These are phyloP conservation scores for Tetrao urogallus DNA, from an alignment of 2,113 vertebrate genomes.

Conservation along the genomic window DNA sequence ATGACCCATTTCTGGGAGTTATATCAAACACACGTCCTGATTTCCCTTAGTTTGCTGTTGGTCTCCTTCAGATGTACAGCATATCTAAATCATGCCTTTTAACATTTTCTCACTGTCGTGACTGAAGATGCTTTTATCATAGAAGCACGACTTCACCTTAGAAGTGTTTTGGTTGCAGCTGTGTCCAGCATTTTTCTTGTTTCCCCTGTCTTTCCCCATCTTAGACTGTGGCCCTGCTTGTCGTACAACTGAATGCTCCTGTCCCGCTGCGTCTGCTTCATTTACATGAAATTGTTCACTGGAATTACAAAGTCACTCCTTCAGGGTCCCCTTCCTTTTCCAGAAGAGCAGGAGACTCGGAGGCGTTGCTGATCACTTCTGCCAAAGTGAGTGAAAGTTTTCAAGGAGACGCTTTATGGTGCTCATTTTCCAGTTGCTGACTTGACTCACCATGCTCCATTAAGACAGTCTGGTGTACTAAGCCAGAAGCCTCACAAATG, in stretches of 20 bases:
- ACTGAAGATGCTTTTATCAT: neutral
- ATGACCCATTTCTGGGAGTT: neutral
- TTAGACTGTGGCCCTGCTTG: neutral
- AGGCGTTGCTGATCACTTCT: neutral
- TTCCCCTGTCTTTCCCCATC: neutral
- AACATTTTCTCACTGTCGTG: neutral
- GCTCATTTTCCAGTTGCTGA: constrained; percentile 20
- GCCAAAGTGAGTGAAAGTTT: neutral
- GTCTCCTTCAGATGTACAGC: neutral
- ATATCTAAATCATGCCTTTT: neutral
- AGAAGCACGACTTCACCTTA: neutral
- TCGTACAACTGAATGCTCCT: neutral
- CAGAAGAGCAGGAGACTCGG: neutral
- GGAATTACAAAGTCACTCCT: neutral
- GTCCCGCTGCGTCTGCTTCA: neutral
- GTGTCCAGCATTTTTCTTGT: neutral
- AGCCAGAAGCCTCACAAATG: constrained; percentile 3
- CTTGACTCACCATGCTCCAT: neutral
- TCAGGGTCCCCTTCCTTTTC: neutral
- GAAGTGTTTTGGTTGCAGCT: neutral
- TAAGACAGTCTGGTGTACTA: neutral
- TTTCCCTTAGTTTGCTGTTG: neutral
- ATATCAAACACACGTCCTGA: neutral
- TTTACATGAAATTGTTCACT: neutral
- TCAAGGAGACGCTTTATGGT: constrained; percentile 14